phyloP scores from a whole-genome alignment of 1,140 invertebrate species.

The Cecropterus lyciades region DNA sequence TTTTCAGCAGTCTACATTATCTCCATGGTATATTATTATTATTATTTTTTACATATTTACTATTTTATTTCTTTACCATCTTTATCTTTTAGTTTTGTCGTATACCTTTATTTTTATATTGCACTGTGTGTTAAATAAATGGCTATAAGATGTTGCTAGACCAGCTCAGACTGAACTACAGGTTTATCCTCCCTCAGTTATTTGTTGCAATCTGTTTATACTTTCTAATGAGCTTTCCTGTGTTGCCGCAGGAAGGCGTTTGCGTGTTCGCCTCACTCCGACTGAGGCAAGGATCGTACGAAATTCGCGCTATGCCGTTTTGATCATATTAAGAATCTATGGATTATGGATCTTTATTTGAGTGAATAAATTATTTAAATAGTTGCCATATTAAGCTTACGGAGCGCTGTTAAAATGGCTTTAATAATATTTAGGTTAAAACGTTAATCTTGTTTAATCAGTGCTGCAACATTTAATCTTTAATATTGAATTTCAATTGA shows the following conservation, averaged over 20 bases:
- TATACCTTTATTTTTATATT: too few relatives aligned
- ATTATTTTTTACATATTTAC: too few relatives aligned
- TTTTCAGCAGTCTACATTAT: too few relatives aligned
- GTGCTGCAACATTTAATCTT: too few relatives aligned
- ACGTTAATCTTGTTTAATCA: constrained; percentile 4
- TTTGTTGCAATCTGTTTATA: constrained; percentile 60
- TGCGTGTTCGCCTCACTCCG: constrained; percentile 17
- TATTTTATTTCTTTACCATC: too few relatives aligned
- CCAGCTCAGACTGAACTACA: constrained; percentile 27
- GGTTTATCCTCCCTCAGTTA: constrained; percentile 49
- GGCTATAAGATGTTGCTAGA: constrained; percentile 22
- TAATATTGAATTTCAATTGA: too few relatives aligned
- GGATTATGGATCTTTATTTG: constrained; percentile 7
- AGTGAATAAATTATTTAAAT: not conserved
- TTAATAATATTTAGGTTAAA: constrained; percentile 4
- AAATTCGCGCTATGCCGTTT: constrained; percentile 30
- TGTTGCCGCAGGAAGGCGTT: constrained; percentile 38
- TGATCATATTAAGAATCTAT: constrained; percentile 27
- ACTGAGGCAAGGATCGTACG: constrained; percentile 23
- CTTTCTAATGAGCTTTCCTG: constrained; percentile 64
- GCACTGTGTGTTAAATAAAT: constrained; percentile 8
- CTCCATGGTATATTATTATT: too few relatives aligned
- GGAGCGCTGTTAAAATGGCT: not conserved
- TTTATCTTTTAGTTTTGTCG: too few relatives aligned
- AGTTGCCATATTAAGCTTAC: not conserved